Conservation (phyloP, 35 echinoderm and acorn worm species). For the Amphiura filiformis region DNA sequence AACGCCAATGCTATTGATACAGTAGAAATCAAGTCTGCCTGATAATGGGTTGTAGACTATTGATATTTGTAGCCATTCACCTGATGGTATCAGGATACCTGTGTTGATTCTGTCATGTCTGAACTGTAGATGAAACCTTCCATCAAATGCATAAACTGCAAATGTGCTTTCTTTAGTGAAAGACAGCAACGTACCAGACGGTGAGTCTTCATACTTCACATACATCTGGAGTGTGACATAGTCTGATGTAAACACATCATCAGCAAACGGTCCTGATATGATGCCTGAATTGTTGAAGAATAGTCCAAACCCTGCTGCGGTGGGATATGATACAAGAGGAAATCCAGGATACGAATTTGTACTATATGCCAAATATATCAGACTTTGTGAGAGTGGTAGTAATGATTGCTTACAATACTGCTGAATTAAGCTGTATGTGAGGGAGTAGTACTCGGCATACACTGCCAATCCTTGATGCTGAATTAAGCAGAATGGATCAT, state of each 20-base stretch:
- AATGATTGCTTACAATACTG: slow-evolving; percentile 45
- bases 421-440: slow-evolving; percentile 23
- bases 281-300: slow-evolving; percentile 58
- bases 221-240: slow-evolving; percentile 62
- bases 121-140: slow-evolving; percentile 50
- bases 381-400: slow-evolving; percentile 20
- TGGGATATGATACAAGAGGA: slow-evolving; percentile 14
- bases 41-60: slow-evolving; percentile 34
- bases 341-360: slow-evolving; percentile 1
- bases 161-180: slow-evolving; percentile 44
- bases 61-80: slow-evolving; percentile 72
- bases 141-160: slow-evolving; percentile 47
- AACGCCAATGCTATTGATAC: slow-evolving; percentile 30
- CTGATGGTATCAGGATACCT: slow-evolving; percentile 18
- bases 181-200: slow-evolving; percentile 63
- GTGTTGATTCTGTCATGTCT: slow-evolving; percentile 36
- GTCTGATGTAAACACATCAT: background rate
- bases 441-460: slow-evolving; percentile 42
- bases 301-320: slow-evolving; percentile 55
- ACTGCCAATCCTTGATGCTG: slow-evolving; percentile 46
- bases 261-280: slow-evolving; percentile 39
- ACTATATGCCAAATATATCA: slow-evolving; percentile 29
- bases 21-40: slow-evolving; percentile 54
- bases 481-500: slow-evolving; percentile 52
- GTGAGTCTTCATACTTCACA: slow-evolving; percentile 9